These are phyloP conservation scores for Axis porcinus DNA, from an alignment of 2,113 vertebrate species.

Conservation along the genomic window DNA sequence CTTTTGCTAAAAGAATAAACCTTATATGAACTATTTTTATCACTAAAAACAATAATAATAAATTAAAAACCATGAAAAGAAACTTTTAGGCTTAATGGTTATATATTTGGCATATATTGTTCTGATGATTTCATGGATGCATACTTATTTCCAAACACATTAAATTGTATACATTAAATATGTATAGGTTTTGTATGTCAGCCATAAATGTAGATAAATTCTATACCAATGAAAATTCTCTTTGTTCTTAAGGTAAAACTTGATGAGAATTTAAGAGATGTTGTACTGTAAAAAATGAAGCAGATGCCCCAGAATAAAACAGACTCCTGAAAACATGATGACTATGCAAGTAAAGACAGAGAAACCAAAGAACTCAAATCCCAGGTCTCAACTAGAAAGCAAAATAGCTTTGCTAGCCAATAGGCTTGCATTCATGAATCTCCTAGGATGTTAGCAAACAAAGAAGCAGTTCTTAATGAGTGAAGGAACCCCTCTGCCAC, in stretches of 20 bases:
- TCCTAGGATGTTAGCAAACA: no score
- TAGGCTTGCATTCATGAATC: neutral
- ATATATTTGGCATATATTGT: neutral
- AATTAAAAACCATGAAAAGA: neutral
- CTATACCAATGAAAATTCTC: neutral
- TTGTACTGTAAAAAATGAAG: neutral
- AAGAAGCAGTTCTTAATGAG: neutral
- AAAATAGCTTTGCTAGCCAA: neutral
- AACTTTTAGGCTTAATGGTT: neutral
- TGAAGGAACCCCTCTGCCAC: neutral
- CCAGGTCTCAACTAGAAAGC: neutral
- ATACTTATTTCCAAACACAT: neutral
- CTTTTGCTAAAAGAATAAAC: neutral
- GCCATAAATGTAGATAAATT: neutral
- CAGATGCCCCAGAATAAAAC: neutral
- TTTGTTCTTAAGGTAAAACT: neutral
- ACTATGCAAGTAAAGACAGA: neutral
- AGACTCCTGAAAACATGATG: neutral
- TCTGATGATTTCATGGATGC: neutral
- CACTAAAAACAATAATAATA: neutral
- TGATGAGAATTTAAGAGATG: neutral
- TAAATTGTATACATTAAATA: neutral
- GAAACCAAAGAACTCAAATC: neutral
- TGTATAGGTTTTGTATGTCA: neutral
- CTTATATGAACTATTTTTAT: neutral